Conservation (phyloP, 2,797 vertebrate genomes). For the Esox masquinongy region DNA sequence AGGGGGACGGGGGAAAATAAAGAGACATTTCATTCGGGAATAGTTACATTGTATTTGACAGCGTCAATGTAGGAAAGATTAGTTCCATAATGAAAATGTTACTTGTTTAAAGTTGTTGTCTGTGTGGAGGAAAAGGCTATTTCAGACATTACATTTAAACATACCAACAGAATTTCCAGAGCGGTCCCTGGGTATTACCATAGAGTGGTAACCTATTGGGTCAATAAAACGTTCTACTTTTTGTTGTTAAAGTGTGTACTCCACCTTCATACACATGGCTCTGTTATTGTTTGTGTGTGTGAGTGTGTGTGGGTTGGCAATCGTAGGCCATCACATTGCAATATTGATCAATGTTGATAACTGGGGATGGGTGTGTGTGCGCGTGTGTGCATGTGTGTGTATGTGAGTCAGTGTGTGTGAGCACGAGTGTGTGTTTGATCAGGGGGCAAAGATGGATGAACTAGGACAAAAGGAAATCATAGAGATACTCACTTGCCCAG, state of each 20-base stretch:
- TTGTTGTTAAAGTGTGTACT: too few species aligned
- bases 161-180: neutral
- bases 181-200: neutral
- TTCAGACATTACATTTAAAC: slow-evolving; percentile 12
- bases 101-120: neutral
- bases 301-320: neutral
- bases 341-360: too few species aligned
- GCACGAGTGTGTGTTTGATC: slow-evolving; percentile 5
- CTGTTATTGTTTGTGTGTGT: neutral
- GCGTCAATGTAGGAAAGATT: neutral
- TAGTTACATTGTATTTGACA: neutral
- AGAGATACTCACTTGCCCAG: neutral
- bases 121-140: neutral
- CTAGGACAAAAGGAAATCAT: neutral
- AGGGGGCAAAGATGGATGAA: neutral
- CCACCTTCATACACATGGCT: neutral
- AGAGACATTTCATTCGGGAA: neutral
- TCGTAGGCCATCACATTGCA: too few species aligned
- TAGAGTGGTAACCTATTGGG: too few species aligned
- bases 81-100: slow-evolving; percentile 9
- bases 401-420: neutral
- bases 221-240: too few species aligned
- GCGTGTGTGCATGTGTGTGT: neutral
- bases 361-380: neutral
- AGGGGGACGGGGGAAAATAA: neutral